Base-by-base conservation (phyloP, 1,140 invertebrate genomes). In the Temnothorax curvispinosus region DNA sequence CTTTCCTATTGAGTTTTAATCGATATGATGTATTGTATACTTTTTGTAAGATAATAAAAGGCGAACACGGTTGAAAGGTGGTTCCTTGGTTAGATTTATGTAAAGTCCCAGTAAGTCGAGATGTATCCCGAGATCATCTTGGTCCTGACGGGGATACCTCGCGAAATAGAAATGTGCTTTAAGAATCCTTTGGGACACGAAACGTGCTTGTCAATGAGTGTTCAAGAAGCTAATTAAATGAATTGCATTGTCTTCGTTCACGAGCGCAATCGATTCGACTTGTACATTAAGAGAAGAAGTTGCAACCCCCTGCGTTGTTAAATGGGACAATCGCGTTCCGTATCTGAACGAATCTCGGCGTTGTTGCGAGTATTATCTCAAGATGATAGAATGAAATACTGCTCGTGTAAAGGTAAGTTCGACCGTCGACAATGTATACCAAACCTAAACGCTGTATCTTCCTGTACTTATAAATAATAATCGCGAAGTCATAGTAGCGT, bases 391-490 rank as follows among this genome's bases (percentile, higher is more conserved):
- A 27, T 13, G 15, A 38, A 38, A 44, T 47, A 38, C 11, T 47
- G 44, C 52, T 62, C 27, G 67, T 56, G 41, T 47, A 56, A 74
- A n/a, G n/a, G n/a, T 35, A 44, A 44, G 32, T 60, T 75, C 13
- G 80, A 38, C 13, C 69, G 54, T 84, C 72, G 41, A 84, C 27
- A 35, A 41, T 60, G 56, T 84, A 60, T 75, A 84, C 32, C 27
- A 74, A 75, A 35, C 15, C 41, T 44, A 84, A 60, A 62, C 35
- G 69, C 41, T 84, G 75, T 84, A 84, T 75, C 69, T 50, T 38
- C 54, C 54, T 84, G 80, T 84, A n/a, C n/a, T n/a, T n/a, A 84
- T 84, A 82, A 82, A 82, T 50, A 47, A 50, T 84, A 74, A 60
- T 62, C 56, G 80, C 41, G 41, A 74, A 84, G 27, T 62, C 32